phyloP scores from a whole-genome alignment of 2,113 vertebrate genomes.

The Stegastes partitus region DNA sequence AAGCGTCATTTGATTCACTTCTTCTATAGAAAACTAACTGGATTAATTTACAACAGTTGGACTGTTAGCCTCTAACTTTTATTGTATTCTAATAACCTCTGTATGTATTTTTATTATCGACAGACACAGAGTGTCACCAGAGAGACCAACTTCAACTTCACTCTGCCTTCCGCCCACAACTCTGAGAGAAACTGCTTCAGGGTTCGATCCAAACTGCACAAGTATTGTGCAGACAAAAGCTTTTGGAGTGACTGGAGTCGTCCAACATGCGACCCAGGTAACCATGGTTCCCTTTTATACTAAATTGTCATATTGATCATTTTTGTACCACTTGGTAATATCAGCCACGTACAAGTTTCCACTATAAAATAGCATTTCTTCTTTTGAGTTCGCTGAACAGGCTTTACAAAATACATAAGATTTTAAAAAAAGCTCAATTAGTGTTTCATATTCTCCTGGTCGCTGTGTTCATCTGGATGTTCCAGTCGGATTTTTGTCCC shows the following conservation, averaged over 20 bases:
- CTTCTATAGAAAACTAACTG: no score
- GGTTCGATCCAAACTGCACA: constrained; percentile 75
- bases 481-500: no score
- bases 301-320: not conserved
- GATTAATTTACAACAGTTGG: no score
- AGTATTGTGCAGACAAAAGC: constrained; percentile 73
- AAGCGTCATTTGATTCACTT: no score
- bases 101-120: not conserved
- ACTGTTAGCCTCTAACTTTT: not conserved
- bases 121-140: constrained; percentile 47
- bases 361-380: no score
- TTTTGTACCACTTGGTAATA: not conserved
- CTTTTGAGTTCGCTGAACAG: no score
- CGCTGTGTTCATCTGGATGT: no score
- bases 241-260: constrained; percentile 84
- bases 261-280: constrained; percentile 70
- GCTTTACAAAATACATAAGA: no score
- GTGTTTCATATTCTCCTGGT: no score
- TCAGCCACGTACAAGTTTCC: no score
- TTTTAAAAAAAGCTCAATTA: no score
- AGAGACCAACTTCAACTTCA: constrained; percentile 45
- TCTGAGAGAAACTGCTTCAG: constrained; percentile 66
- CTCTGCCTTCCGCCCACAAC: not conserved
- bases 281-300: not conserved
- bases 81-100: not conserved